Conservation (phyloP, 2,888 invertebrate genomes). For the Pristionchus mayeri region DNA sequence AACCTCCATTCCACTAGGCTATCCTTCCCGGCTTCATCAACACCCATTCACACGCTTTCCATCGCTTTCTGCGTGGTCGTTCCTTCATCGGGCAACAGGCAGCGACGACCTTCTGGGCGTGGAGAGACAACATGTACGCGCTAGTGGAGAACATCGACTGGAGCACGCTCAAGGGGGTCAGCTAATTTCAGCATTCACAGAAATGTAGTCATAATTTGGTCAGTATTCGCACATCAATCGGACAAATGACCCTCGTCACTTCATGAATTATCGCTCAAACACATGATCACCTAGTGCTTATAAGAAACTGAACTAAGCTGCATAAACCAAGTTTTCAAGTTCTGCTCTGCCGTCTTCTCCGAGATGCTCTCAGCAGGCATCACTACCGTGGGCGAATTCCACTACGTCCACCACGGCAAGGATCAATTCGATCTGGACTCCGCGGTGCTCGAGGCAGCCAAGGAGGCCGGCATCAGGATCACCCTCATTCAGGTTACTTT, state of each 20-base stretch:
- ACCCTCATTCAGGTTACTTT: slow-evolving; percentile 64
- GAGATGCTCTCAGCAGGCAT: slow-evolving; percentile 75
- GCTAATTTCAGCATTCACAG: not conserved
- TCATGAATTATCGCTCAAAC: too few species aligned
- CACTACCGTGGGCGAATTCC: slow-evolving; percentile 75
- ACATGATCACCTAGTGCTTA: not conserved
- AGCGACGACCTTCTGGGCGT: slow-evolving; percentile 74
- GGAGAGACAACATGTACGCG: slow-evolving; percentile 75
- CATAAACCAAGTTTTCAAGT: slow-evolving; percentile 52
- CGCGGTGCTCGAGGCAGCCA: slow-evolving; percentile 71
- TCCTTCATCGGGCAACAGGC: slow-evolving; percentile 39
- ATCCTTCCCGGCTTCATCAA: slow-evolving; percentile 70
- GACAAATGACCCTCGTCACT: too few species aligned
- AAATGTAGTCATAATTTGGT: not conserved
- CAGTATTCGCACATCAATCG: not conserved
- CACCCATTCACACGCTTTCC: slow-evolving; percentile 75
- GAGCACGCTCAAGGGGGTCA: slow-evolving; percentile 66
- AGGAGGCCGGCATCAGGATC: slow-evolving; percentile 71
- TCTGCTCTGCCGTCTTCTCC: slow-evolving; percentile 68
- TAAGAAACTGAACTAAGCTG: not conserved
- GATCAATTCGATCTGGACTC: slow-evolving; percentile 69
- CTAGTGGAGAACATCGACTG: slow-evolving; percentile 68
- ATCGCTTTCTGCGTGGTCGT: slow-evolving; percentile 67
- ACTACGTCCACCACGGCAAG: slow-evolving; percentile 74
- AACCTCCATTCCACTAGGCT: not conserved